Conservation (phyloP, 2,888 invertebrate genomes). For the Stramonita haemastoma region DNA sequence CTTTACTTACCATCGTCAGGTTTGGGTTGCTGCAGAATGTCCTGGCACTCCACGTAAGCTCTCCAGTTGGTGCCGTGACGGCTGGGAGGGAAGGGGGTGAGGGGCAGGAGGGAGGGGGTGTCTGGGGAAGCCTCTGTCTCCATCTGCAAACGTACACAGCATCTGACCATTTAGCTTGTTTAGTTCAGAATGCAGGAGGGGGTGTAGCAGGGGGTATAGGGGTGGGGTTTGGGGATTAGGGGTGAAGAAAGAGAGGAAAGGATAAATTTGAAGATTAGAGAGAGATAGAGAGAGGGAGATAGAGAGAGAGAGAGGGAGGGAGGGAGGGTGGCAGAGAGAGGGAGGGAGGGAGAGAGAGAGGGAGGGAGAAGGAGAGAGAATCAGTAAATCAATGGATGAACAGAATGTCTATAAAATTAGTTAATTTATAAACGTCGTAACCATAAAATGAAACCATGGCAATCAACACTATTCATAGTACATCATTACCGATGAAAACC, state of each 20-base stretch:
- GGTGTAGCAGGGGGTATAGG: neutral
- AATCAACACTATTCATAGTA: no score
- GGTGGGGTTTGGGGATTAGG: neutral
- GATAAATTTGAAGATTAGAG: neutral
- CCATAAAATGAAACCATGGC: no score
- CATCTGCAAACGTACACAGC: neutral
- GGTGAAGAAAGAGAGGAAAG: no score
- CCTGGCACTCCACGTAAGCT: conserved; percentile 1
- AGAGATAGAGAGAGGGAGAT: no score
- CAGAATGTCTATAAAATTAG: no score
- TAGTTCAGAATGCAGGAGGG: neutral
- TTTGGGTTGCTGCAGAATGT: neutral
- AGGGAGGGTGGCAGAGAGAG: no score
- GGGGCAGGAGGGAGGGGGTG: neutral
- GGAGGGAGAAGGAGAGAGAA: no score
- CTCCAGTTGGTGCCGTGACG: conserved; percentile 12
- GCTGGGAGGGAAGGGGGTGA: conserved; percentile 10
- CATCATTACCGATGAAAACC: no score
- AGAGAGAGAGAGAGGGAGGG: no score
- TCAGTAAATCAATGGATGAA: no score
- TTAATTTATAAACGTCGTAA: no score
- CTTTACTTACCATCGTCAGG: neutral
- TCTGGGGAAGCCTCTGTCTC: neutral
- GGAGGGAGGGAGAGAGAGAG: no score
- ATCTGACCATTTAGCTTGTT: neutral